Evolutionary conservation across 2,113 vertebrate genomes (phyloP), one percentile per base, ranked within the genome.

Genomic region (Nasalis larvatus): DNA sequence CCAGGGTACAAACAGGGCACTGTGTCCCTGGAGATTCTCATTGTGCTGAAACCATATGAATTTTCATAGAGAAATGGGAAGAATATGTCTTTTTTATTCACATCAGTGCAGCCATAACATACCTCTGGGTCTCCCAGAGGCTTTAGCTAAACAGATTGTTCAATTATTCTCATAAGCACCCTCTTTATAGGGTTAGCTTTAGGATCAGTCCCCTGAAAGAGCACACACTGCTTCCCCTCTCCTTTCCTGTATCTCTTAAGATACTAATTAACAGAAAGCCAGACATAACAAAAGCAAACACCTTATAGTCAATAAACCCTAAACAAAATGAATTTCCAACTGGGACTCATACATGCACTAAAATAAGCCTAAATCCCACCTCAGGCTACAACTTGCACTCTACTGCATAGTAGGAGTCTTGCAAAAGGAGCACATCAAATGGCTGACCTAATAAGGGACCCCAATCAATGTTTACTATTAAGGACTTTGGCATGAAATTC

Each of bases 1-100:
- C 37, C 23, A 14, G 2, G 7, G 14, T 18, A 1, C 0, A 37
- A n/a, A 4, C 1, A 7, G 17, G 4, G 8, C 20, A 4, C 6
- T 8, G 0, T 2, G 20, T 40, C 49, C 47, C 47, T 20, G 87
- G 27, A 84, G 21, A n/a, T 2, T 27, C n/a, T 71, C 47, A 5
- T 45, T 69, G n/a, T 49, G 20, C 49, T 3, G 32, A 54, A 27
- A 16, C 1, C 30, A 1, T 13, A 8, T 1, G 17, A 10, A 6
- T 68, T 60, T 76, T 78, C n/a, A 52, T 13, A 14, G 7, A 37
- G 21, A 74, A 68, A 66, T 60, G 18, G 6, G 16, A 47, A 66
- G 37, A 23, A 35, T 68, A 20, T 35, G 4, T 52, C 32, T 58
- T 94, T 32, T 73, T 25, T 4, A 4, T 27, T n/a, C 7, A 1